Conservation (phyloP, 2,797 vertebrate species). For the Choloepus didactylus region DNA sequence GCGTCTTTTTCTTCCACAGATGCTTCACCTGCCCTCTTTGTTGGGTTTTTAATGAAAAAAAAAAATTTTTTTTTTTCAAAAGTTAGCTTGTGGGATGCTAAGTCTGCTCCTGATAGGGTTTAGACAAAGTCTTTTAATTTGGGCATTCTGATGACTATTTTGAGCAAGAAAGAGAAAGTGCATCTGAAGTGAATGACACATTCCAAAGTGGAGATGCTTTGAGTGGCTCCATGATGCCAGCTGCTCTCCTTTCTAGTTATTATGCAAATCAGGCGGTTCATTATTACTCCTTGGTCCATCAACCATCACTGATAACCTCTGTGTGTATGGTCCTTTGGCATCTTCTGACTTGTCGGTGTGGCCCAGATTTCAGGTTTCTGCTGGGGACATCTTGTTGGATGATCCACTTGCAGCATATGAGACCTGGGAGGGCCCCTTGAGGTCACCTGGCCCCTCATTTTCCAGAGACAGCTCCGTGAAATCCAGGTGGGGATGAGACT, state of each 20-base stretch:
- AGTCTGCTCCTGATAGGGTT: background rate
- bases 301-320: background rate
- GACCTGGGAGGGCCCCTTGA: background rate
- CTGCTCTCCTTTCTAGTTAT: background rate
- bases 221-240: background rate
- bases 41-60: background rate
- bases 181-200: background rate
- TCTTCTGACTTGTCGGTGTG: background rate
- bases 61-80: background rate
- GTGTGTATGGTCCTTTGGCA: background rate
- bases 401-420: background rate
- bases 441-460: background rate
- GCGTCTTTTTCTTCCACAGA: background rate
- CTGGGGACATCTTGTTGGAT: background rate
- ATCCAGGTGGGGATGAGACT: background rate
- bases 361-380: background rate
- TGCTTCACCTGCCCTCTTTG: background rate
- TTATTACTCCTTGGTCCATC: background rate
- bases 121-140: slow-evolving; percentile 28
- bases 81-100: slow-evolving; percentile 31
- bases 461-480: background rate
- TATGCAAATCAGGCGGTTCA: background rate
- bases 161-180: background rate
- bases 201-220: background rate
- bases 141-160: slow-evolving; percentile 23